A percentile compares a stretch with the other conserved stretches of the same genome.
Conservation (phyloP, 2,888 invertebrate species). For the Auanema sp. region DNA sequence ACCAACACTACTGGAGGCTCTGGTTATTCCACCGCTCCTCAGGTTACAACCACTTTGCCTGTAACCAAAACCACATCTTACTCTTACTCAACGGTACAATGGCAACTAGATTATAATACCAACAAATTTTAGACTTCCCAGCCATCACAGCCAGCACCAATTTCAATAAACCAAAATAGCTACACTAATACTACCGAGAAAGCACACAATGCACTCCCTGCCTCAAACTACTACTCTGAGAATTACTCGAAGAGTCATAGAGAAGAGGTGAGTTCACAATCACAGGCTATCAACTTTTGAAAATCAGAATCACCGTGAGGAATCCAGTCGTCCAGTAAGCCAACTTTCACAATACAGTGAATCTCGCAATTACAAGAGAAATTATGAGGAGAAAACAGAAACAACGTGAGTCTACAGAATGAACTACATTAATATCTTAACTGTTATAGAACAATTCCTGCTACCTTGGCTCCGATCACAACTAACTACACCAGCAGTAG, state of each 20-base stretch:
- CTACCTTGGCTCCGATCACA: background rate
- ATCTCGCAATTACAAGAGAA: slow-evolving; percentile 37
- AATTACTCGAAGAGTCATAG: slow-evolving; percentile 32
- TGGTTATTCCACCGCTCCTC: slow-evolving; percentile 9
- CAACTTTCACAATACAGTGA: slow-evolving; percentile 43
- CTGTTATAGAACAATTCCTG: background rate
- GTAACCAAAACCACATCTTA: slow-evolving; percentile 34
- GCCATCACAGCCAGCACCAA: slow-evolving; percentile 26
- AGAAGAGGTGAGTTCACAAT: slow-evolving; percentile 22
- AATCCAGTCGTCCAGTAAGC: slow-evolving; percentile 40
- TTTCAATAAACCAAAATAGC: slow-evolving; percentile 30
- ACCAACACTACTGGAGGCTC: slow-evolving; percentile 19
- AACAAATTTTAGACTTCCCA: background rate
- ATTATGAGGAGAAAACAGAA: slow-evolving; percentile 47
- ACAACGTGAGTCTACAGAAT: slow-evolving; percentile 24
- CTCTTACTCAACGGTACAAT: slow-evolving; percentile 35
- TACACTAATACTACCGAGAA: slow-evolving; percentile 23
- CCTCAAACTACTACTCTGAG: slow-evolving; percentile 27
- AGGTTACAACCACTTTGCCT: slow-evolving; percentile 31
- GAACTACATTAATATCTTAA: background rate
- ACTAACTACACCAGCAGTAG: background rate
- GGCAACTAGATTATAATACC: background rate
- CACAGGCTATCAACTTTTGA: background rate
- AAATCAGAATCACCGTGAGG: slow-evolving; percentile 30
- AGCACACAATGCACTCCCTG: background rate